Conservation (phyloP, 2,888 invertebrate genomes). For the Allolobophora icterica region DNA sequence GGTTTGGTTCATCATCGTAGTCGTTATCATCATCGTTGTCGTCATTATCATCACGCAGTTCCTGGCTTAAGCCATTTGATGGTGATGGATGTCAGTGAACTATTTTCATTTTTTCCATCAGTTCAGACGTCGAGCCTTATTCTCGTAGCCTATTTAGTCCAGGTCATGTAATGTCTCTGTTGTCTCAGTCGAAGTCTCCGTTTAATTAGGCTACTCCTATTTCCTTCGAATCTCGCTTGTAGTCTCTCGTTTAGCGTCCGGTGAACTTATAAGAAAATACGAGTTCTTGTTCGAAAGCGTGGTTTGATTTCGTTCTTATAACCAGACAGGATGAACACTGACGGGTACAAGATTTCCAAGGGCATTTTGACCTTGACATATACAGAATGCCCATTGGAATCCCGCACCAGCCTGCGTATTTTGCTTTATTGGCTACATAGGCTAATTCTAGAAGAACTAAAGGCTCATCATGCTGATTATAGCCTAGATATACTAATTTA, state of each 20-base stretch:
- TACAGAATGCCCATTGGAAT: not conserved
- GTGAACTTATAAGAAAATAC: not conserved
- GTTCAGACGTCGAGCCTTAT: too few species aligned
- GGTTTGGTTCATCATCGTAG: not conserved
- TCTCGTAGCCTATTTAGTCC: too few species aligned
- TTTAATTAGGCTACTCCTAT: too few species aligned
- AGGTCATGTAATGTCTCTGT: too few species aligned
- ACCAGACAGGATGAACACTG: not conserved
- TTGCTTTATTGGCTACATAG: not conserved
- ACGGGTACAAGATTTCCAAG: constrained; percentile 17
- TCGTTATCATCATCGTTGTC: not conserved
- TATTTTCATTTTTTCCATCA: too few species aligned
- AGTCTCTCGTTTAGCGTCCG: not conserved
- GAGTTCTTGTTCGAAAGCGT: not conserved
- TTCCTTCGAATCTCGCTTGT: not conserved
- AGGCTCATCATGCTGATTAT: not conserved
- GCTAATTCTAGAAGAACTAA: not conserved
- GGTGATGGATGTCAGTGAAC: too few species aligned
- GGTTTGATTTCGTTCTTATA: not conserved
- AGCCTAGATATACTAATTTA: not conserved
- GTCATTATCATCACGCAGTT: not conserved
- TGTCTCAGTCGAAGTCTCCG: too few species aligned
- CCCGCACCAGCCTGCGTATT: constrained; percentile 12
- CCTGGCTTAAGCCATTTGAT: too few species aligned
- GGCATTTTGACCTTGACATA: constrained; percentile 7